Evolutionary conservation across 2,113 vertebrate species (phyloP).

Genomic region (Bolborhynchus lineola): DNA sequence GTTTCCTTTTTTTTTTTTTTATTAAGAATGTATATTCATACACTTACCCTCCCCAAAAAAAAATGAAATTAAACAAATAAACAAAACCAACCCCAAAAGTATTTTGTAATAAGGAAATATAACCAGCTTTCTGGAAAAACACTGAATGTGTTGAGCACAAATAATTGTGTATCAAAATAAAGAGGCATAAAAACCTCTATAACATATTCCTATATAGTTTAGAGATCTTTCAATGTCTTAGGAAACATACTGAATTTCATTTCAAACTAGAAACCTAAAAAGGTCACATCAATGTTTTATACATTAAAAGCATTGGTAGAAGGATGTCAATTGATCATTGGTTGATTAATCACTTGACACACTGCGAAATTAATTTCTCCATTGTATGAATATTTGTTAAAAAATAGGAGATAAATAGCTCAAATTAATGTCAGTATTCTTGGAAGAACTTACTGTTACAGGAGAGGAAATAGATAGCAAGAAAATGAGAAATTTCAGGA

Average conservation of each 20-base stretch:
- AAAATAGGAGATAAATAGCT: background rate
- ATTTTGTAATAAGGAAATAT: background rate
- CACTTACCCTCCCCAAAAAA: background rate
- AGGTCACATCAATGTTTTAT: background rate
- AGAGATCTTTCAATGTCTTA: background rate
- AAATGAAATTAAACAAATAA: background rate
- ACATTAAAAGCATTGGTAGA: background rate
- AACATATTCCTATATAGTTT: background rate
- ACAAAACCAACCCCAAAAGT: background rate
- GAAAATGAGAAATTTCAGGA: background rate
- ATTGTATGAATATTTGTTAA: background rate
- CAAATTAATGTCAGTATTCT: background rate
- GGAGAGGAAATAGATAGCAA: background rate
- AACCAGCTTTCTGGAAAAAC: background rate
- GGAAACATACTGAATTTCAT: background rate
- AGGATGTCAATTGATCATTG: background rate
- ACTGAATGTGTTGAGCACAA: background rate
- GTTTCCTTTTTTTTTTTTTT: background rate
- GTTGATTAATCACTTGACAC: background rate
- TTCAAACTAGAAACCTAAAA: background rate
- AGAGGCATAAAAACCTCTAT: background rate
- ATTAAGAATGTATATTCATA: background rate
- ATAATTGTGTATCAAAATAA: background rate
- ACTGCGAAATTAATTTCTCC: background rate
- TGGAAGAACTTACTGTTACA: background rate